Conservation (phyloP, 2,888 invertebrate species). For the Ichneumoninae sp. region DNA sequence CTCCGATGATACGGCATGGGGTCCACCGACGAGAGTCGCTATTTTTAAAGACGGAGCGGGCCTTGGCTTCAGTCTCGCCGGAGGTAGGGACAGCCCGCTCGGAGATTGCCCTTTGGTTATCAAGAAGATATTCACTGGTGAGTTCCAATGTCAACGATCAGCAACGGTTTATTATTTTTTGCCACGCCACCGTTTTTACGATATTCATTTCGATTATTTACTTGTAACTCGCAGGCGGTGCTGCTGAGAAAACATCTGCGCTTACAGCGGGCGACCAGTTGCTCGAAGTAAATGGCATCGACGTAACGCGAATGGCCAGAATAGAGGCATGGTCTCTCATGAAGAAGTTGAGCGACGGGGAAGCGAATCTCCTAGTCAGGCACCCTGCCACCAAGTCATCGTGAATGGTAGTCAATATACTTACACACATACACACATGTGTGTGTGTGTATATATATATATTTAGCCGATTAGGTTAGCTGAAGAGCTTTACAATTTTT, state of each 20-base stretch:
- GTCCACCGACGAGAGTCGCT: slow-evolving; percentile 86
- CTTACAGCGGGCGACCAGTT: slow-evolving; percentile 95
- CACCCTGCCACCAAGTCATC: slow-evolving; percentile 84
- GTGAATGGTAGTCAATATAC: slow-evolving; percentile 77
- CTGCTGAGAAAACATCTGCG: slow-evolving; percentile 94
- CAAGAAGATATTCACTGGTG: slow-evolving; percentile 97
- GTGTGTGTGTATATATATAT: slow-evolving; percentile 1
- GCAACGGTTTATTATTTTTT: not conserved
- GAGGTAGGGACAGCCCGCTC: slow-evolving; percentile 95
- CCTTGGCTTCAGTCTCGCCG: slow-evolving; percentile 97
- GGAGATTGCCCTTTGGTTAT: slow-evolving; percentile 95
- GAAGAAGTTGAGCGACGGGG: slow-evolving; percentile 95
- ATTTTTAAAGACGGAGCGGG: slow-evolving; percentile 93
- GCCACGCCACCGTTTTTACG: not conserved
- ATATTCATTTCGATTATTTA: not conserved
- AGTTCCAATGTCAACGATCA: slow-evolving; percentile 68
- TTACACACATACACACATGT: not conserved
- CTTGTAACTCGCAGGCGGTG: slow-evolving; percentile 88
- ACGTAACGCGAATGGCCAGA: slow-evolving; percentile 93
- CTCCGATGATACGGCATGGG: slow-evolving; percentile 85
- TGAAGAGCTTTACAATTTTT: slow-evolving; percentile 60
- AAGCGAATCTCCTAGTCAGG: slow-evolving; percentile 88
- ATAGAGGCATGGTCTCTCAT: slow-evolving; percentile 97
- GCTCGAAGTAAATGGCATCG: slow-evolving; percentile 92
- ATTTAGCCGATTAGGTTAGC: slow-evolving; percentile 38